Percentiles rank a stretch among this genome's conserved stretches.
phyloP scores from a whole-genome alignment of 2,888 invertebrate species.

The Drosophila eohydei region DNA sequence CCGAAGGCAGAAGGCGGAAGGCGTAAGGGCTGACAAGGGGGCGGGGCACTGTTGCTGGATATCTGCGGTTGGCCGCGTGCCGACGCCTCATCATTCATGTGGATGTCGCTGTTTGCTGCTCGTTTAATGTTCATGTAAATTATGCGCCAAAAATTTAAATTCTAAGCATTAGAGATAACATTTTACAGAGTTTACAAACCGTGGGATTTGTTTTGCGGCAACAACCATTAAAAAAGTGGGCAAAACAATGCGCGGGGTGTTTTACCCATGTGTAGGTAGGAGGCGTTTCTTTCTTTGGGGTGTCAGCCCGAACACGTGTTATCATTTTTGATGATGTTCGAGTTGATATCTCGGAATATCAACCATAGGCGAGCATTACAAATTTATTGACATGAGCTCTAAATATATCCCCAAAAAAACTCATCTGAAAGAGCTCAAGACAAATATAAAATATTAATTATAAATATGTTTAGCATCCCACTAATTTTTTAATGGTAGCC shows the following conservation, averaged over 20 bases:
- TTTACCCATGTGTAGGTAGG: not conserved
- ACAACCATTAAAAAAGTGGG: slow-evolving; percentile 41
- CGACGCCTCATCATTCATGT: slow-evolving; percentile 78
- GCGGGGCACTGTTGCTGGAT: slow-evolving; percentile 39
- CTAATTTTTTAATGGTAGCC: no score
- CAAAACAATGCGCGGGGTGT: slow-evolving; percentile 31
- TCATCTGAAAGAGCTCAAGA: not conserved
- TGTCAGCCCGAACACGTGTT: slow-evolving; percentile 51
- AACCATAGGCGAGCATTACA: slow-evolving; percentile 37
- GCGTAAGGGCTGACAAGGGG: slow-evolving; percentile 28
- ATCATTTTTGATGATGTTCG: slow-evolving; percentile 16
- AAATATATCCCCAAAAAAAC: not conserved
- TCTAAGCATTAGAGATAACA: slow-evolving; percentile 71
- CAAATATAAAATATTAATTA: not conserved
- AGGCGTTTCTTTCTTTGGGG: slow-evolving; percentile 22
- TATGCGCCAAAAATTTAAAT: slow-evolving; percentile 80
- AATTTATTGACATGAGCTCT: slow-evolving; percentile 32
- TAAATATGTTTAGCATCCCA: no score
- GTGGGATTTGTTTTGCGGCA: slow-evolving; percentile 67
- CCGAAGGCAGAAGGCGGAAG: not conserved
- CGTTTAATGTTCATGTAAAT: slow-evolving; percentile 78
- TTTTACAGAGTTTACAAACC: slow-evolving; percentile 73
- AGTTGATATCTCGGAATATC: not conserved
- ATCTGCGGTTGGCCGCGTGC: slow-evolving; percentile 76
- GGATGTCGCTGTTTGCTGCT: slow-evolving; percentile 51